Percentiles rank a stretch among this genome's conserved stretches.
These are phyloP conservation scores for Gryllus bimaculatus DNA, from an alignment of 1,140 invertebrate species.

Conservation along the genomic window DNA sequence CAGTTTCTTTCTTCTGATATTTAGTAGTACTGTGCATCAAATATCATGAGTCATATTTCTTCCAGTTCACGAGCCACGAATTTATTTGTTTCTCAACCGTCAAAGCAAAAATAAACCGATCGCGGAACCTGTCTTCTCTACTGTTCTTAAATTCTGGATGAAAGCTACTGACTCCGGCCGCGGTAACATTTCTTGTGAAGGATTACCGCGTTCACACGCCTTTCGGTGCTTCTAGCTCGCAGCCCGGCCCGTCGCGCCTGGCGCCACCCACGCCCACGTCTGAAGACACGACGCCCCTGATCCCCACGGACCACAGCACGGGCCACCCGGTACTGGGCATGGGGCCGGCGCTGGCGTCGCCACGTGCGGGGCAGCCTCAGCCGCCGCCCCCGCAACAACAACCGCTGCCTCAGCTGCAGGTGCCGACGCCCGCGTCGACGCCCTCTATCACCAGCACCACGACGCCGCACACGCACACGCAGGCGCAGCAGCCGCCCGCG, in stretches of 20 bases:
- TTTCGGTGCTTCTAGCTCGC: conserved; percentile 33
- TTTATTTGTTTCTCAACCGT: too few relatives aligned
- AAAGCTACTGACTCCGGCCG: too few relatives aligned
- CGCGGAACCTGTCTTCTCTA: too few relatives aligned
- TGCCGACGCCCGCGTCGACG: neutral
- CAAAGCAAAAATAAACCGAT: too few relatives aligned
- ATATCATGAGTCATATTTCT: too few relatives aligned
- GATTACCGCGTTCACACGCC: too few relatives aligned
- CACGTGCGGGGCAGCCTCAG: conserved; percentile 22
- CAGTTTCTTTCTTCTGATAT: too few relatives aligned
- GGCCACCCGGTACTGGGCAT: conserved; percentile 19
- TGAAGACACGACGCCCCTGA: conserved; percentile 45
- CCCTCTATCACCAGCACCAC: neutral
- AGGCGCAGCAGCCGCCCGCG: neutral
- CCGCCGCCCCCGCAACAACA: conserved; percentile 22
- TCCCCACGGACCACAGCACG: conserved; percentile 34
- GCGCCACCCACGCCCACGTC: conserved; percentile 53
- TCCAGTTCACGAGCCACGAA: too few relatives aligned
- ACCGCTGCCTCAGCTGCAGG: conserved; percentile 17
- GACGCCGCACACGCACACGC: neutral
- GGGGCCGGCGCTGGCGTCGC: conserved; percentile 5
- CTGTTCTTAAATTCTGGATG: too few relatives aligned
- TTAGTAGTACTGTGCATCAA: too few relatives aligned
- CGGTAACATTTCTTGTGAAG: too few relatives aligned
- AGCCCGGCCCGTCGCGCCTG: conserved; percentile 49